These are phyloP conservation scores for Cyclura pinguis DNA, from an alignment of 2,797 vertebrate species.

Conservation along the genomic window DNA sequence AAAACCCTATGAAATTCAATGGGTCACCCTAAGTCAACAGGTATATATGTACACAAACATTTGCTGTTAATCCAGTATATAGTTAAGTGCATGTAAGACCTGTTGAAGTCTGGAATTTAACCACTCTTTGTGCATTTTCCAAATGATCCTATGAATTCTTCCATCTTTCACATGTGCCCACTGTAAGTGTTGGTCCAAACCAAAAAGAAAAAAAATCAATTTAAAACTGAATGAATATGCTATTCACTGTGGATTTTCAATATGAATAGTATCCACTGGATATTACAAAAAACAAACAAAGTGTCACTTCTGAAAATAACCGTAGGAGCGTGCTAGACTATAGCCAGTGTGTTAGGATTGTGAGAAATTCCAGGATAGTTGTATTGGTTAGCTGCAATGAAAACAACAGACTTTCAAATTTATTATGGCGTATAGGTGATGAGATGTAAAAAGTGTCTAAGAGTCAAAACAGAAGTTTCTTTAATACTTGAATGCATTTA, in stretches of 20 bases:
- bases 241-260: background rate
- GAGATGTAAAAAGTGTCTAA: conserved; percentile 10
- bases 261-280: background rate
- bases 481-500: background rate
- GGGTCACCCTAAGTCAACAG: too few species aligned
- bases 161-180: background rate
- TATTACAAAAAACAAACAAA: background rate
- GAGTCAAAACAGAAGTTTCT: background rate
- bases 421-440: background rate
- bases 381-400: background rate
- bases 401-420: background rate
- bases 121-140: background rate
- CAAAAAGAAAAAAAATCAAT: background rate
- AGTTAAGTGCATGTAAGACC: background rate
- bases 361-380: background rate
- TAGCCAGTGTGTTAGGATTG: conserved; percentile 1
- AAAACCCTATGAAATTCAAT: too few species aligned
- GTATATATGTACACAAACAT: too few species aligned
- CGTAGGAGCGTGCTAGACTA: background rate
- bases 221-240: background rate
- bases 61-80: background rate
- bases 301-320: background rate
- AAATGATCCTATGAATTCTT: background rate
- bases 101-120: background rate
- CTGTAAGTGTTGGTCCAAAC: background rate